Conservation (phyloP, 2,797 vertebrate species). For the Pseudomugil tenellus region DNA sequence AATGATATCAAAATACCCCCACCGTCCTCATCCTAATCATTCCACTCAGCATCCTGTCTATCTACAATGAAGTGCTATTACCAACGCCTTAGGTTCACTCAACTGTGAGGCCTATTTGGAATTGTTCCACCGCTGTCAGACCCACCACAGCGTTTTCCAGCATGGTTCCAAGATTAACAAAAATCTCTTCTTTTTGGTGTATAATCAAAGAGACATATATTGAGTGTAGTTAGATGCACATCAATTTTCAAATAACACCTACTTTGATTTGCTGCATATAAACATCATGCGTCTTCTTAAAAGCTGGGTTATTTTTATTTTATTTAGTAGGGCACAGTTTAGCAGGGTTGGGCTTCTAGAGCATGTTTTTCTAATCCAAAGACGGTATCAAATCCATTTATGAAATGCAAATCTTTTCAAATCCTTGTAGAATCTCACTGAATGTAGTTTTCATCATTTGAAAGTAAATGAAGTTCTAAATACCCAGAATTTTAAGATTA, state of each 20-base stretch:
- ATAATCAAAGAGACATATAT: constrained; percentile 54
- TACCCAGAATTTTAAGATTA: neutral
- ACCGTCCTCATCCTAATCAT: constrained; percentile 41
- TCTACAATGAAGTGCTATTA: constrained; percentile 69
- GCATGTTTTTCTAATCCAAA: constrained; percentile 4
- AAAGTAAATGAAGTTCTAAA: neutral
- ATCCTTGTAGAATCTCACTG: neutral
- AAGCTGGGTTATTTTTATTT: constrained; percentile 11
- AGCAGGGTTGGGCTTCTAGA: neutral
- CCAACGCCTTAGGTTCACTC: constrained; percentile 64
- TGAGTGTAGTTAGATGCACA: constrained; percentile 47
- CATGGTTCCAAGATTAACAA: constrained; percentile 36
- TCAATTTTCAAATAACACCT: constrained; percentile 45
- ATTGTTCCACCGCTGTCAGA: constrained; percentile 64
- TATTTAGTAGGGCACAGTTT: neutral
- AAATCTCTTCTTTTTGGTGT: constrained; percentile 44
- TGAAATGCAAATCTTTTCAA: constrained; percentile 2
- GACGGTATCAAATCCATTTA: neutral
- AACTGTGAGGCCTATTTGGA: constrained; percentile 67
- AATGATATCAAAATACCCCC: constrained; percentile 72
- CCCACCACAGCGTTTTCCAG: constrained; percentile 33
- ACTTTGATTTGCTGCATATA: constrained; percentile 43
- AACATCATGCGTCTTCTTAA: constrained; percentile 17
- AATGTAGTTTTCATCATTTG: neutral
- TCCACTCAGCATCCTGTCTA: constrained; percentile 62